Evolutionary conservation across 2,797 vertebrate species (phyloP).

Genomic region (Spea hammondii): DNA sequence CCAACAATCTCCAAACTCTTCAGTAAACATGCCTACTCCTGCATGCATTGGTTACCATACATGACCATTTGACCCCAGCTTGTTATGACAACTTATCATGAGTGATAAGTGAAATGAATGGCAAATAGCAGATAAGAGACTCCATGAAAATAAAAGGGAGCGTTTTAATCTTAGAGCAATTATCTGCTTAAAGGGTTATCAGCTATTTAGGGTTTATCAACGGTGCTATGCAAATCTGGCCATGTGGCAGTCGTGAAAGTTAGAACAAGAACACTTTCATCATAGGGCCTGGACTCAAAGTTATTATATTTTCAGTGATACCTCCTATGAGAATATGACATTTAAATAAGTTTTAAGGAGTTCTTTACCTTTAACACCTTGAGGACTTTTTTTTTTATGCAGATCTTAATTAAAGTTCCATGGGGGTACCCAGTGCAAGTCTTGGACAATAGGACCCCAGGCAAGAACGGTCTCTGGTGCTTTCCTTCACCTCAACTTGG

Average conservation of each 20-base stretch:
- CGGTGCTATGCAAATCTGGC: not conserved
- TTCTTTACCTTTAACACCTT: too few relatives aligned
- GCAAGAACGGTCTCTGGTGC: too few relatives aligned
- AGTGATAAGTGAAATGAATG: not conserved
- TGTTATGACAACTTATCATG: not conserved
- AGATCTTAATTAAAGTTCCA: too few relatives aligned
- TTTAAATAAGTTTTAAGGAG: too few relatives aligned
- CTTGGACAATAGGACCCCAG: too few relatives aligned
- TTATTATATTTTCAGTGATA: too few relatives aligned
- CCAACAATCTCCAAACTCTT: not conserved
- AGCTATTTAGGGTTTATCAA: not conserved
- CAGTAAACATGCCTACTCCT: not conserved
- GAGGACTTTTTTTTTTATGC: too few relatives aligned
- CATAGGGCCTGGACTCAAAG: too few relatives aligned
- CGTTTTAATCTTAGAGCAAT: not conserved
- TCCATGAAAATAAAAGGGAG: conserved; percentile 8
- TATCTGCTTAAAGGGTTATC: not conserved
- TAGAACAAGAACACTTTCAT: too few relatives aligned
- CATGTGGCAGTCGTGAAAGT: not conserved
- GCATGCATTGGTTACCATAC: not conserved
- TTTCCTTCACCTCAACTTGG: too few relatives aligned
- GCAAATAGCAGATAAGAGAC: conserved; percentile 3
- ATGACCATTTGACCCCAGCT: conserved; percentile 1
- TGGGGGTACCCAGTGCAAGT: too few relatives aligned
- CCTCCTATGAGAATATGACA: too few relatives aligned